Evolutionary conservation across 2,113 vertebrate species (phyloP), one percentile per base, ranked within the genome.

Genomic region (Corydoras sp.): DNA sequence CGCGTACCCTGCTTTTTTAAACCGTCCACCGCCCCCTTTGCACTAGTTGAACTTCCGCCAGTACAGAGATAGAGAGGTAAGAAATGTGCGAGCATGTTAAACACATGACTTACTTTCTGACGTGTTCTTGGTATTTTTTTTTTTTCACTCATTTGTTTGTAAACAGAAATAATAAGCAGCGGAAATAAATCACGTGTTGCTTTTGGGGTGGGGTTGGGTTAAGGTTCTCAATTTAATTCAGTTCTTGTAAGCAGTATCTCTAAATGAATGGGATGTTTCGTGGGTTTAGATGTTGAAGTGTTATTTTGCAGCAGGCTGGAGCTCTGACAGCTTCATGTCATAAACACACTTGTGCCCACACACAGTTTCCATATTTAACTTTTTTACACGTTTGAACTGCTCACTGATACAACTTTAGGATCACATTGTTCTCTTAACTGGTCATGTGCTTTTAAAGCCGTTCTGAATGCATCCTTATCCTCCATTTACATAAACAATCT

Each of bases 51-150:
- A 53, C 55, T 54, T 56, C 63, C 8, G 48, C 49, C 48, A 61
- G 55, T 66, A 9, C 35, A 53, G 10, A 73, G 71, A 63, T 73
- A 73, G 53, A 53, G 6, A 73, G 71, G 71, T 73, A 73, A 61
- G 63, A 60, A 66, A 43, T 12, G 3, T 11, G 15, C 8, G 9
- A 10, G 29, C 5, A 29, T 12, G 13, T 56, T 8, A 2, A 53
- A 6, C 51, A 50, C 29, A 4, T 24, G 14, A 0, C 31, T 55
- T 18, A 53, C 0, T 48, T 62, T 43, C 3, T 11, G 7, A 3
- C 9, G 3, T 29, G 60, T 43, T 53, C 13, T 53, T 53, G 3
- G 10, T 48, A 3, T 60, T 10, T 24, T 59, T 59, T 24, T 59
- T 59, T 29, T 59, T 59, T 10, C 18, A 59, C 8, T 18, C 15